phyloP scores from a whole-genome alignment of 2,113 vertebrate genomes.

The Nipponia nippon region DNA sequence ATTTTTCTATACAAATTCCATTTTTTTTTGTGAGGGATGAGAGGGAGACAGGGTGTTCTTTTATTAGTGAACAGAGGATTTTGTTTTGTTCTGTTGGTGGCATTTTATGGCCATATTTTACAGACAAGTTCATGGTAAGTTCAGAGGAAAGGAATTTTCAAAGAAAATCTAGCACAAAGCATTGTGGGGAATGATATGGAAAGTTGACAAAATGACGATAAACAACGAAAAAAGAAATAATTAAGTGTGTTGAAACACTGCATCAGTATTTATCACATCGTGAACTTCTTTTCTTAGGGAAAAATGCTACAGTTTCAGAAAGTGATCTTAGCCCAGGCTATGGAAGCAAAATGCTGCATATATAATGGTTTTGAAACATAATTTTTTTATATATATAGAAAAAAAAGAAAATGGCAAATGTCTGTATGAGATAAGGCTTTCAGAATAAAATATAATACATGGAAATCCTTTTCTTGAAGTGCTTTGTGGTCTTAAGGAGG shows the following conservation, averaged over 20 bases:
- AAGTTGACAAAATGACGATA: conserved; percentile 71
- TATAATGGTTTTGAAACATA: conserved; percentile 40
- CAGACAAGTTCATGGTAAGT: conserved; percentile 74
- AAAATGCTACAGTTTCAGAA: conserved; percentile 57
- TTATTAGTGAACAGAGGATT: conserved; percentile 23
- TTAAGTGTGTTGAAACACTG: conserved; percentile 62
- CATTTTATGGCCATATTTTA: conserved; percentile 35
- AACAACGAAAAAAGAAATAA: conserved; percentile 72
- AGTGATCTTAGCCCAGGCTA: conserved; percentile 50
- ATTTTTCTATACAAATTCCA: background rate
- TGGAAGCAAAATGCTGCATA: conserved; percentile 20
- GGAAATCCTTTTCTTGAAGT: conserved; percentile 76
- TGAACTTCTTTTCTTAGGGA: conserved; percentile 52
- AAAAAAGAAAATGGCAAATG: conserved; percentile 72
- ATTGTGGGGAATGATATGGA: conserved; percentile 71
- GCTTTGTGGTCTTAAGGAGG: conserved; percentile 71
- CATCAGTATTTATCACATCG: conserved; percentile 53
- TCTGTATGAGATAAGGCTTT: conserved; percentile 73
- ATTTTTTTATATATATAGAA: background rate
- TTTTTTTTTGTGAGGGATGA: background rate
- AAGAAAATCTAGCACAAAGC: conserved; percentile 70
- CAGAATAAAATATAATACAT: conserved; percentile 75
- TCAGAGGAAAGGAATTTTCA: conserved; percentile 79
- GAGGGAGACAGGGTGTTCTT: background rate
- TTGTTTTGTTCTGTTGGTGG: conserved; percentile 26